Percentiles rank a stretch among this genome's conserved stretches.
Evolutionary conservation across 2,797 vertebrate genomes (phyloP).

Genomic region (Melanitta fusca): DNA sequence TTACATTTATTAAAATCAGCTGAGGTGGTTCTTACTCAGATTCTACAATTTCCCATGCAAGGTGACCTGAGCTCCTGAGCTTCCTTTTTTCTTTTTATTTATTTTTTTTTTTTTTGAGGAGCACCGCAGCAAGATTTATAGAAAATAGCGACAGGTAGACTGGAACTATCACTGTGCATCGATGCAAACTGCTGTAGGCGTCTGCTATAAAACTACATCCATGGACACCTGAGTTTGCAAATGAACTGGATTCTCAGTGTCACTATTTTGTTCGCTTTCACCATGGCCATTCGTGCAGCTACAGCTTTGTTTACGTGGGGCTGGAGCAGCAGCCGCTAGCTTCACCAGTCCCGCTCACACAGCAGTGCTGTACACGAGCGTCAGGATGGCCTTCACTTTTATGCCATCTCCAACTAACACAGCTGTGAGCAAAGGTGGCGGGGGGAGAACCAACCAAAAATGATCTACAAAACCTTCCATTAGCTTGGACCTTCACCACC

Average conservation of each 20-base stretch:
- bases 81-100: neutral
- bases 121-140: neutral
- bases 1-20: constrained; percentile 58
- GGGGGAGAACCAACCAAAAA: accelerated
- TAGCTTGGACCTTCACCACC: neutral
- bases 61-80: constrained; percentile 30
- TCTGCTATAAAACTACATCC: neutral
- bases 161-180: neutral
- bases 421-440: neutral
- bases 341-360: neutral
- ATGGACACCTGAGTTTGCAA: neutral
- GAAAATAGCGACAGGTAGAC: neutral
- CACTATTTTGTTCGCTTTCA: neutral
- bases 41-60: constrained; percentile 24
- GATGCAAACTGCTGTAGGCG: neutral
- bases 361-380: accelerated
- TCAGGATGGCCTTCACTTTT: neutral
- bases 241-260: neutral
- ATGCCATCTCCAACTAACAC: neutral
- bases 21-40: constrained; percentile 42
- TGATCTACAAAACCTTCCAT: neutral
- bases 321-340: neutral
- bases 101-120: neutral
- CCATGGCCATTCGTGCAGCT: neutral
- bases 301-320: neutral